Conservation (phyloP, 2,797 vertebrate genomes). For the Rhabdomys pumilio region DNA sequence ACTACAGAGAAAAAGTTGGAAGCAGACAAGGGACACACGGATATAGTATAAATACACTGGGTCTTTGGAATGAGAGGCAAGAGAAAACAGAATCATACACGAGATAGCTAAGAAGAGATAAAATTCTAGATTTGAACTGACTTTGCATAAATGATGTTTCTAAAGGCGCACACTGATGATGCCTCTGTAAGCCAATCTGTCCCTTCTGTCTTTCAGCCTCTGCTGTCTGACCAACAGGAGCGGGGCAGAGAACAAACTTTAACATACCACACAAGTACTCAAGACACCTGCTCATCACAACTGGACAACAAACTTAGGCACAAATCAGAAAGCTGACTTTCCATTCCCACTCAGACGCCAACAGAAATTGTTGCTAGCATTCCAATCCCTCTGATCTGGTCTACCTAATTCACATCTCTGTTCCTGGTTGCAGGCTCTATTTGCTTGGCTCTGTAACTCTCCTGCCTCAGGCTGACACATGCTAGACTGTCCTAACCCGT, state of each 20-base stretch:
- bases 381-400: background rate
- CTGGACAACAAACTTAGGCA: background rate
- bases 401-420: background rate
- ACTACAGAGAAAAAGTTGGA: no score
- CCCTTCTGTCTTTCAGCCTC: conserved; percentile 5
- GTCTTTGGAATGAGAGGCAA: conserved; percentile 19
- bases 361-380: background rate
- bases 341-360: background rate
- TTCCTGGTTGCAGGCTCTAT: background rate
- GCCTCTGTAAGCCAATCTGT: conserved; percentile 14
- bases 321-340: background rate
- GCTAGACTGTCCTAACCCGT: conserved; percentile 41
- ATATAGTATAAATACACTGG: background rate
- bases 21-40: background rate
- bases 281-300: background rate
- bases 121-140: background rate
- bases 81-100: conserved; percentile 26
- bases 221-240: background rate
- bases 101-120: background rate
- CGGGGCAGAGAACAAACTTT: background rate
- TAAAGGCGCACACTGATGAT: conserved; percentile 13
- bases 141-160: conserved; percentile 23
- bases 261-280: background rate
- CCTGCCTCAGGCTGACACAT: conserved; percentile 32
- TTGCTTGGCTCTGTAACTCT: background rate